Base-by-base conservation (phyloP, 2,888 invertebrate species). In the Caenorhabditis uteleia region DNA sequence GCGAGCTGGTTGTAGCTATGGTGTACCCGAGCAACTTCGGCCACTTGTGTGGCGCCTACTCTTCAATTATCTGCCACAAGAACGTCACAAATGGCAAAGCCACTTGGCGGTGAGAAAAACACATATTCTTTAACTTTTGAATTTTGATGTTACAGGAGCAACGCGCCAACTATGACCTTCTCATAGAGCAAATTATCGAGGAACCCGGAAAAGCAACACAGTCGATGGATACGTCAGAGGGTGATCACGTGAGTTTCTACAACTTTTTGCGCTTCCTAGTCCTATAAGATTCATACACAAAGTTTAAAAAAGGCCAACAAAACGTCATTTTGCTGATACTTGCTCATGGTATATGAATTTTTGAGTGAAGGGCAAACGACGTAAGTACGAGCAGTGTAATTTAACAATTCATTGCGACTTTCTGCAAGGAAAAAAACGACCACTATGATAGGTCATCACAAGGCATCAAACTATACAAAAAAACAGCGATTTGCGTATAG, bases 21-120 rank as follows among this genome's bases (percentile, higher is more conserved):
- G 68, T 68, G 71, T 80, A 12, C 80, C 80, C 3, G 80, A 80
- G 27, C 40, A 47, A 8, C 59, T 80, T 5, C 62, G 82, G 1
- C 81, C 82, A 3, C 43, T 82, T 3, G 77, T 74, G 18, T 82
- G 82, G 82, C 61, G 82, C n/a, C 70, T 82, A 18, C 74, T 82
- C 25, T 68, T 82, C 14, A 67, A 78, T 44, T 80, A 71, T 43
- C 57, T 82, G 33, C 82, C 80, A 12, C 36, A 58, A 20, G 74
- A 78, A 23, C 64, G 79, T 21, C 55, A 66, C 6, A 51, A 61
- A 29, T 81, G 81, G 81, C 58, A 60, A 40, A n/a, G 43, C 3
- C 55, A 58, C 36, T 38, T 77, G 29, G 46, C 54, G 38, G 61
- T 68, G 18, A 14, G n/a, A n/a, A n/a, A n/a, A n/a, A n/a, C n/a